phyloP scores from a whole-genome alignment of 2,888 invertebrate genomes.

The Nomada hirtipes region DNA sequence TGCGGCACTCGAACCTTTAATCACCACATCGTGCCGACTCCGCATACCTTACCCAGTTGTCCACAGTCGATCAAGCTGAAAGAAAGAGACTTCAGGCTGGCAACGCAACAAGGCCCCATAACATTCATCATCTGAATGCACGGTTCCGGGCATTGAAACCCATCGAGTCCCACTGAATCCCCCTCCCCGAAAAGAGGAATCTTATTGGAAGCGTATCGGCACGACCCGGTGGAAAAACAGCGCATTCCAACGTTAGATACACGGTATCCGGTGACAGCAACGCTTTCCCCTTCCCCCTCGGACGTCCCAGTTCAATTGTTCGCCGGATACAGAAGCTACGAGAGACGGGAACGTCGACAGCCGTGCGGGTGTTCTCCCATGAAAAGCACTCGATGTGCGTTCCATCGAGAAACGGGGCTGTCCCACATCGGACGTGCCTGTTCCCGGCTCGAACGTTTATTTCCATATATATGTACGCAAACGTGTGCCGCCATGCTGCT shows the following conservation, averaged over 20 bases:
- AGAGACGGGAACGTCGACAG: conserved; percentile 33
- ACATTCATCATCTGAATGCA: conserved; percentile 28
- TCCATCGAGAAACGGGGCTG: conserved; percentile 51
- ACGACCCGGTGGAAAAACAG: conserved; percentile 26
- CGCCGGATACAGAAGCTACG: conserved; percentile 33
- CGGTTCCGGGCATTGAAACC: background rate
- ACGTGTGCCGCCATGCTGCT: conserved; percentile 68
- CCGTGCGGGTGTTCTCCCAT: conserved; percentile 33
- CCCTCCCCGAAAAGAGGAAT: conserved; percentile 17
- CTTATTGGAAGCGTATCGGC: conserved; percentile 51
- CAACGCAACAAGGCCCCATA: background rate
- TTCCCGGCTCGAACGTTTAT: conserved; percentile 50
- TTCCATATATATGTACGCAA: conserved; percentile 49
- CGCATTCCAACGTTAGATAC: conserved; percentile 37
- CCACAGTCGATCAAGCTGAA: background rate
- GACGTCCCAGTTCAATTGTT: conserved; percentile 56
- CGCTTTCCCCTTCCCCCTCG: background rate
- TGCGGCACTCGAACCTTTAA: background rate
- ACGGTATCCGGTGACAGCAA: conserved; percentile 21
- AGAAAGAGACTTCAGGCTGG: background rate
- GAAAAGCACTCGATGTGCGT: conserved; percentile 68
- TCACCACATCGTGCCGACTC: background rate
- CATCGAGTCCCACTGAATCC: conserved; percentile 15
- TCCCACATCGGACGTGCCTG: conserved; percentile 50
- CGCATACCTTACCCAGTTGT: background rate